These are phyloP conservation scores for Drosophila prosaltans DNA, from an alignment of 1,140 invertebrate species.

Conservation along the genomic window DNA sequence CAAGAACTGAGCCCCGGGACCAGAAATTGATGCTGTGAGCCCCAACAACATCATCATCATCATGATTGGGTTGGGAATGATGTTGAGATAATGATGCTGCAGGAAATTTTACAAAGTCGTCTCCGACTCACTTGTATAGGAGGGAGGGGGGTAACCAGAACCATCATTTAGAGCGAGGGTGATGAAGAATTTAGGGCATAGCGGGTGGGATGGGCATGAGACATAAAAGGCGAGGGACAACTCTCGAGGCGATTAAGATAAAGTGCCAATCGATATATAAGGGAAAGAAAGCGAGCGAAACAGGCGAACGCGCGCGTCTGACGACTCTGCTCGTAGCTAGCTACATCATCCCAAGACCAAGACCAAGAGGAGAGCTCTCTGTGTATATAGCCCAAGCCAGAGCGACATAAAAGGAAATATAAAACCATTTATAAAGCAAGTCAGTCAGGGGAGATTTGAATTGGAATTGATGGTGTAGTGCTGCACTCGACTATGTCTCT, in stretches of 20 bases:
- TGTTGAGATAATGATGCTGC: slow-evolving; percentile 69
- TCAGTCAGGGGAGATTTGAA: slow-evolving; percentile 81
- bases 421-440: slow-evolving; percentile 82
- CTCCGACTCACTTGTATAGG: slow-evolving; percentile 16
- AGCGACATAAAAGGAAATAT: slow-evolving; percentile 81
- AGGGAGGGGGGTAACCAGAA: slow-evolving; percentile 1
- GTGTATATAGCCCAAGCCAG: slow-evolving; percentile 50
- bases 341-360: slow-evolving; percentile 24
- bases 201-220: not conserved
- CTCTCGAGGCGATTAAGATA: slow-evolving; percentile 80
- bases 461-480: slow-evolving; percentile 80
- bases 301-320: slow-evolving; percentile 38
- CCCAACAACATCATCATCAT: slow-evolving; percentile 23
- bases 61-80: slow-evolving; percentile 63
- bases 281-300: slow-evolving; percentile 71
- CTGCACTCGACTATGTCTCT: slow-evolving; percentile 62
- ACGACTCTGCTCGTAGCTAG: slow-evolving; percentile 27
- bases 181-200: slow-evolving; percentile 34
- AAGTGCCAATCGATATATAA: slow-evolving; percentile 82
- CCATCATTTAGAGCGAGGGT: slow-evolving; percentile 39
- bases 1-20: slow-evolving; percentile 20
- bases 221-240: slow-evolving; percentile 48
- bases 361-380: slow-evolving; percentile 42
- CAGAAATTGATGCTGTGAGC: slow-evolving; percentile 9
- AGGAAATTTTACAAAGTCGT: slow-evolving; percentile 67